These are phyloP conservation scores for Elgaria multicarinata DNA, from an alignment of 2,113 vertebrate species.

Conservation along the genomic window DNA sequence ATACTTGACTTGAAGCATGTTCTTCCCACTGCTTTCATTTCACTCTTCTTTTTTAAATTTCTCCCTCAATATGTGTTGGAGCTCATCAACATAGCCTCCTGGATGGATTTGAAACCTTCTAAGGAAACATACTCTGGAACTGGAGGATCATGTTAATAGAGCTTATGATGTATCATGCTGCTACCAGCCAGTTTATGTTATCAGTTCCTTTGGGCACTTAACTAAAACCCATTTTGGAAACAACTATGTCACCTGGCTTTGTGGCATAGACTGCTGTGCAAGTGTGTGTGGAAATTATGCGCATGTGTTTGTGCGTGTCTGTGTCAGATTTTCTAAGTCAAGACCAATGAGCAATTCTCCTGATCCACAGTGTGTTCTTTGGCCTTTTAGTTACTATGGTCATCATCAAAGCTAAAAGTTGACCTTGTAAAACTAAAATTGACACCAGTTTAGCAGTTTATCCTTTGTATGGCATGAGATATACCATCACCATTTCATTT, in stretches of 20 bases:
- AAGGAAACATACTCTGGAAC: conserved; percentile 60
- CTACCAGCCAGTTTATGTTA: conserved; percentile 46
- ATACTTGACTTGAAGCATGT: conserved; percentile 36
- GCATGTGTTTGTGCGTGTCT: conserved; percentile 27
- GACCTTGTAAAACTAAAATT: conserved; percentile 54
- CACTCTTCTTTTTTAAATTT: conserved; percentile 22
- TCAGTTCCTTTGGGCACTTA: conserved; percentile 63
- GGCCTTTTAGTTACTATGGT: conserved; percentile 76
- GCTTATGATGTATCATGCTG: conserved; percentile 32
- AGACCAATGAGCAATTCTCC: conserved; percentile 75
- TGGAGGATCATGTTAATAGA: conserved; percentile 55
- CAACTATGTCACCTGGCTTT: conserved; percentile 39
- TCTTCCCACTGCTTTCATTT: conserved; percentile 26
- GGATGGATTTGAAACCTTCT: conserved; percentile 54
- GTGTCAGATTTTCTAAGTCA: conserved; percentile 60
- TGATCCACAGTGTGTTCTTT: conserved; percentile 80
- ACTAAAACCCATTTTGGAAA: conserved; percentile 46
- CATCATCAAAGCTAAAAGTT: conserved; percentile 63
- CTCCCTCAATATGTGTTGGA: conserved; percentile 31
- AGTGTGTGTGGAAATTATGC: conserved; percentile 49
- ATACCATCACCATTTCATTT: conserved; percentile 55
- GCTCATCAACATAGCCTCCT: conserved; percentile 31
- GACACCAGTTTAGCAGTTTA: conserved; percentile 52
- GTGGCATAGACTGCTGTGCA: conserved; percentile 44
- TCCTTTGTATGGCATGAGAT: conserved; percentile 50